Base-by-base conservation (phyloP, 2,113 vertebrate species). In the Pagrus major region DNA sequence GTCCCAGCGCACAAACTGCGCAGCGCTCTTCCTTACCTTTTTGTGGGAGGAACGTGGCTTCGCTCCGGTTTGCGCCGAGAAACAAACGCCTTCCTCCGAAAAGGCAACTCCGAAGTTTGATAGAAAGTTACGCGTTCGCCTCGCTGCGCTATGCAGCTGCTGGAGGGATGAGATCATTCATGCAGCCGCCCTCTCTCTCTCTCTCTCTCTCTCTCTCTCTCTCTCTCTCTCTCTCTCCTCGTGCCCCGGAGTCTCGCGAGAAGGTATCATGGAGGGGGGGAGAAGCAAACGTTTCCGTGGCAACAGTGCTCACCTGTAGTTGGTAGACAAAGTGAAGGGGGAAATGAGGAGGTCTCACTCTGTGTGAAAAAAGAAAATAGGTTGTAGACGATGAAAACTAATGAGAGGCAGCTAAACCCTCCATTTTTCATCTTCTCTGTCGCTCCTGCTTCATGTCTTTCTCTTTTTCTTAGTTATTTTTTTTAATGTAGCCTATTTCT, bases 141-240 rank as follows among this genome's bases (percentile, higher is more conserved):
- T 93, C 78, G 91, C 88, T 91, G 90, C 92, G 90, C 92, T 91
- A 94, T 93, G 93, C 94, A 95, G 94, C 86, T 93, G 93, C 93
- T 89, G 90, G 77, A 92, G 88, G 80, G 94, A 94, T 95, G 94
- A 95, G 92, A 88, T 95, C 94, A 94, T 93, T 84, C 84, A 86
- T 31, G 51, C 90, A 71, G 71, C 80, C 86, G 87, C 87, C 86
- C 55, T 25, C 39, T 41, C 61, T 23, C 42, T 68, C 23, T 54
- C 71, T 35, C 39, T 49, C 52, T 44, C 69, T 66, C 41, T 49
- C 69, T 20, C 78, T 71, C 77, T 44, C 37, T 58, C 49, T 39
- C 76, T 58, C 51, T 49, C 68, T 21, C 71, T 39, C 42, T 31
- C 37, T 31, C 55, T 69, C 23, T 68, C 71, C 49, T 59, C 52